Conservation (phyloP, 1,140 invertebrate genomes). For the Aricia agestis region DNA sequence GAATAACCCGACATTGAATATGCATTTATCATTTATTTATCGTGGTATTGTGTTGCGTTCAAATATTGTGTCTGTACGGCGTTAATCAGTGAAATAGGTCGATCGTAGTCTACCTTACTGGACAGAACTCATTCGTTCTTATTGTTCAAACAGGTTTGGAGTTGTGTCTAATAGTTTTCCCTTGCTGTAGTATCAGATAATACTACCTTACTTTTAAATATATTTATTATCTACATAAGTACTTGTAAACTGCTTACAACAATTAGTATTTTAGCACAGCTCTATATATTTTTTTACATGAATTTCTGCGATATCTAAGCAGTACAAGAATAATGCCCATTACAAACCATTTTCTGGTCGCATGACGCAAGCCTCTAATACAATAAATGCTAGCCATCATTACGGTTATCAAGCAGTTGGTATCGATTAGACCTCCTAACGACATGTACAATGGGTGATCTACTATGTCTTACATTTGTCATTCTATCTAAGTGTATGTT, state of each 20-base stretch:
- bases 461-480: slow-evolving; percentile 14
- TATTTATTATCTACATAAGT: too few species aligned
- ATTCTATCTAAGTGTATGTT: not conserved
- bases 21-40: slow-evolving; percentile 54
- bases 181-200: too few species aligned
- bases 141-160: too few species aligned
- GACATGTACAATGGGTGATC: not conserved
- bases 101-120: slow-evolving; percentile 39
- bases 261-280: too few species aligned
- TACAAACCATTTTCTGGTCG: not conserved
- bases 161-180: too few species aligned
- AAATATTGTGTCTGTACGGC: slow-evolving; percentile 51
- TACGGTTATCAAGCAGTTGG: slow-evolving; percentile 26
- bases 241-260: too few species aligned
- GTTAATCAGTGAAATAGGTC: slow-evolving; percentile 54
- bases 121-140: too few species aligned
- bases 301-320: too few species aligned
- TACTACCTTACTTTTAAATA: too few species aligned
- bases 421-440: not conserved
- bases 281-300: too few species aligned
- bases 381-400: slow-evolving; percentile 46
- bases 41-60: slow-evolving; percentile 46
- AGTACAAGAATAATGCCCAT: not conserved
- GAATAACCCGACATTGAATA: slow-evolving; percentile 54
- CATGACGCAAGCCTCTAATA: slow-evolving; percentile 54